phyloP scores from a whole-genome alignment of 2,797 vertebrate species.

The Florisuga fusca region DNA sequence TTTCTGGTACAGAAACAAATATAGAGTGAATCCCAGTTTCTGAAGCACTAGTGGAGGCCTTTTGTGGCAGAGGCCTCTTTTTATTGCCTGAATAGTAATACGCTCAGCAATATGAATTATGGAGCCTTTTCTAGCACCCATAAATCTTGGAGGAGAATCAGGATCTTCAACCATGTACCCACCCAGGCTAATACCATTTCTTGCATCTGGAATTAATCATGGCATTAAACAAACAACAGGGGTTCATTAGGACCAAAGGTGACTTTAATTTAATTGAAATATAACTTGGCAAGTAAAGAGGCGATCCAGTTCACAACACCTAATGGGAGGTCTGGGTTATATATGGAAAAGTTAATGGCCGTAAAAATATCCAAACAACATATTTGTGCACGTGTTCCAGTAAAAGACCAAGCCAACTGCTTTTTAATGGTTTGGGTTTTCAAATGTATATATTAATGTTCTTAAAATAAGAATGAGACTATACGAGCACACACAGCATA shows the following conservation, averaged over 20 bases:
- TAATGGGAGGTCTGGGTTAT: conserved; percentile 76
- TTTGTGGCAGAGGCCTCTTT: conserved; percentile 17
- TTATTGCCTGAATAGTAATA: conserved; percentile 11
- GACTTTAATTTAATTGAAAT: conserved; percentile 77
- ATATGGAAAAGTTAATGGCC: conserved; percentile 74
- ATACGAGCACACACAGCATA: not conserved
- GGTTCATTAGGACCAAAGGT: conserved; percentile 76
- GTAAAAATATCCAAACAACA: conserved; percentile 73
- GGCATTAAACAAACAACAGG: conserved; percentile 73
- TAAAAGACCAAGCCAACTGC: conserved; percentile 52
- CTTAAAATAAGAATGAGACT: conserved; percentile 53
- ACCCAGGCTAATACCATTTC: conserved; percentile 46
- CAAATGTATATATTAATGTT: conserved; percentile 52
- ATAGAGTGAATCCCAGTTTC: not conserved
- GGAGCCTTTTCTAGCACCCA: conserved; percentile 6
- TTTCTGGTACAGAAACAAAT: not conserved
- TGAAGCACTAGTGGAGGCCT: not conserved
- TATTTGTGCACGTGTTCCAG: conserved; percentile 71
- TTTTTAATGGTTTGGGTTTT: conserved; percentile 61
- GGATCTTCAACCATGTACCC: conserved; percentile 51
- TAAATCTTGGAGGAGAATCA: conserved; percentile 46
- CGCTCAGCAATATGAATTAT: conserved; percentile 15
- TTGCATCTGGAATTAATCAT: conserved; percentile 75
- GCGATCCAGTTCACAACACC: conserved; percentile 69
- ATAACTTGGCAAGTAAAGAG: conserved; percentile 73